Evolutionary conservation across 2,888 invertebrate genomes (phyloP).

Genomic region (Coleophora flavipennella): DNA sequence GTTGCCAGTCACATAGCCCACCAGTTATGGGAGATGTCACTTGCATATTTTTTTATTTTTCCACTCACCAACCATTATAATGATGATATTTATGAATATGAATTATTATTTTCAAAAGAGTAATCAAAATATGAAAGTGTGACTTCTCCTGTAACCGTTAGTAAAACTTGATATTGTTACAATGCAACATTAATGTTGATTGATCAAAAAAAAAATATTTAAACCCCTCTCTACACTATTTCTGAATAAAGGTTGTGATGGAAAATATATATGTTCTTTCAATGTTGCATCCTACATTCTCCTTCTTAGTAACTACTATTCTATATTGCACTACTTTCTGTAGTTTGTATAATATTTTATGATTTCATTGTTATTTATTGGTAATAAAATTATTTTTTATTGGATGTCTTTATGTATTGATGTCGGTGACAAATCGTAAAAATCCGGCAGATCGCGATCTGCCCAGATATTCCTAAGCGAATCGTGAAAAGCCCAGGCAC

Average conservation of each 20-base stretch:
- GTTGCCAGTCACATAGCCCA: not conserved
- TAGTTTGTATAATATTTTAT: not conserved
- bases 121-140: not conserved
- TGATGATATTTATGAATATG: not conserved
- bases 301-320: slow-evolving; percentile 9
- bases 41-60: not conserved
- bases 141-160: slow-evolving; percentile 12
- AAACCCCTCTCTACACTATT: slow-evolving; percentile 43
- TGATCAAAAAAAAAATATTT: slow-evolving; percentile 41
- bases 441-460: too few species aligned
- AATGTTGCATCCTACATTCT: slow-evolving; percentile 38
- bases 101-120: not conserved
- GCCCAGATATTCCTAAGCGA: too few species aligned
- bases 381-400: too few species aligned
- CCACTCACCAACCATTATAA: not conserved
- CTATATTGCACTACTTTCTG: slow-evolving; percentile 4
- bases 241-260: slow-evolving; percentile 56
- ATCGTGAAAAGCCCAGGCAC: too few species aligned
- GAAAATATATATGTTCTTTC: slow-evolving; percentile 59
- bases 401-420: too few species aligned
- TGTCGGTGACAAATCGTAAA: too few species aligned
- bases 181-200: slow-evolving; percentile 25
- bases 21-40: not conserved
- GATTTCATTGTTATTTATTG: too few species aligned
- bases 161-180: slow-evolving; percentile 13